Base-by-base conservation (phyloP, 2,113 vertebrate genomes). In the Neolamprologus hecqui region DNA sequence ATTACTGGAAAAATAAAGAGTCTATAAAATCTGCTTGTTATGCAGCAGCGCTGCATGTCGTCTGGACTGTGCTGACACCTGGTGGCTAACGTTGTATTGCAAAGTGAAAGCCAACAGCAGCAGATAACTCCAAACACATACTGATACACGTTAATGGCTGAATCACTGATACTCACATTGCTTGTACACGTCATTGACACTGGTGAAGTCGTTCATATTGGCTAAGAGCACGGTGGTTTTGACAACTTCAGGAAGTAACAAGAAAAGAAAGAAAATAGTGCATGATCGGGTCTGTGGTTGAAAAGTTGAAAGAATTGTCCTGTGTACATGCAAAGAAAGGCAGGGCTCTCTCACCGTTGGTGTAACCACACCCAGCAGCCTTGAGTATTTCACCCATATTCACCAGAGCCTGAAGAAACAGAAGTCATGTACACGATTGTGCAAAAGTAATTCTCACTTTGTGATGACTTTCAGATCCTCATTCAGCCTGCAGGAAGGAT, bases 351-450 rank as follows among this genome's bases (percentile, higher is more conserved):
- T 94, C 45, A 99, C 98, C 98, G 51, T 98, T 98, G 49, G 88
- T 89, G 92, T 96, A 98, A 93, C 97, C 95, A 90, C 97, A 98
- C 55, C 96, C 97, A 79, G 97, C 98, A 60, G 97, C 97, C 95
- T 98, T 98, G 63, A 99, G 96, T 89, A 99, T 97, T 93, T 99
- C 98, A 33, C 97, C 97, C 92, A 99, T 96, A 88, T 99, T 99
- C 86, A 94, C 95, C 45, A 99, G 97, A 84, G 97, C 98, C 98
- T 99, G 89, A 68, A 6, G 9, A 23, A 15, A 75, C 8, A 75
- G 37, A 47, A 26, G 14, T 15, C 51, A 40, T 14, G 28, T 23
- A 23, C 40, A 60, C 10, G 2, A 68, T 7, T 12, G 49, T 37
- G 35, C 10, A 68, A 75, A 75, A 47, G 70, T 49, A 49, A 28